Conservation (phyloP, 1,140 invertebrate species). For the Aphelenchoides besseyi region DNA sequence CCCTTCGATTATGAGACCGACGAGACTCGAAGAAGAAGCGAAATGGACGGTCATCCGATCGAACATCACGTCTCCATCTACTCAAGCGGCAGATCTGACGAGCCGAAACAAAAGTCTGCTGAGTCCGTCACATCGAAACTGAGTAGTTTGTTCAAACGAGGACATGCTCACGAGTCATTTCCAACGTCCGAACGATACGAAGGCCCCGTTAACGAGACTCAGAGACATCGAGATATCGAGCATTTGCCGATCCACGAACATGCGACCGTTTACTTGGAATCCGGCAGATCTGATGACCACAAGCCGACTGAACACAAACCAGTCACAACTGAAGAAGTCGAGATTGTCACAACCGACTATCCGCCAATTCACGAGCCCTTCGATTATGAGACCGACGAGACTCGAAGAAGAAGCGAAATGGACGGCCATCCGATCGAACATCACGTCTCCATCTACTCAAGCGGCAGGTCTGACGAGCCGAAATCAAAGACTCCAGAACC, state of each 20-base stretch:
- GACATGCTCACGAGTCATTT: neutral
- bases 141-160: neutral
- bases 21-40: neutral
- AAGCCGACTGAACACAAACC: neutral
- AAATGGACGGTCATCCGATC: neutral
- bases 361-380: neutral
- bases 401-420: neutral
- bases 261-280: neutral
- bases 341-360: neutral
- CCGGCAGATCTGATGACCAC: slow-evolving; percentile 16
- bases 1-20: neutral
- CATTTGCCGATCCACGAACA: neutral
- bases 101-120: neutral
- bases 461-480: neutral
- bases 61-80: slow-evolving; percentile 3
- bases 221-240: neutral
- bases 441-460: neutral
- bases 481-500: neutral
- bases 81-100: neutral
- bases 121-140: no score
- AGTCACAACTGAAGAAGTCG: neutral
- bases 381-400: neutral
- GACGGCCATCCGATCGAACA: neutral
- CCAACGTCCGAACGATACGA: neutral
- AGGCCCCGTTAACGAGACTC: neutral